Percentiles rank a stretch among this genome's conserved stretches.
Evolutionary conservation across 37 sponge, comb jelly and placozoan genomes (phyloP).

Genomic region (Mnemiopsis leidyi): DNA sequence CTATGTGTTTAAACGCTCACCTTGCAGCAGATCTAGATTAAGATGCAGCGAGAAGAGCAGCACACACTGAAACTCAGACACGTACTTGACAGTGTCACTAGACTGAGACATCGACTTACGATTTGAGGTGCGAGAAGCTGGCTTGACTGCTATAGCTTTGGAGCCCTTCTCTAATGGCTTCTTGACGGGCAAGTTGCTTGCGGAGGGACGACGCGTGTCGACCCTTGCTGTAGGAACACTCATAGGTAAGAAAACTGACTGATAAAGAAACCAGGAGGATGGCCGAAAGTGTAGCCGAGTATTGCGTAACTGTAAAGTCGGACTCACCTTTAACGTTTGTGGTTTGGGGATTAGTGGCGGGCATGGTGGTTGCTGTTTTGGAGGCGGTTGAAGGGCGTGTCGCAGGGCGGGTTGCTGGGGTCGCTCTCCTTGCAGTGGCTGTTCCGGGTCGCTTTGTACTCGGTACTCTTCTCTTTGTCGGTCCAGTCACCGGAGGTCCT

Average conservation of each 20-base stretch:
- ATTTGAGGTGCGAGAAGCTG: conserved; percentile 5
- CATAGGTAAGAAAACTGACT: background rate
- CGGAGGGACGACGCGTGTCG: background rate
- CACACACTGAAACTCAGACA: too few relatives aligned
- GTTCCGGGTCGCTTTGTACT: background rate
- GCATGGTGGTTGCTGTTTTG: background rate
- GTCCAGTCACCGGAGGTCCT: background rate
- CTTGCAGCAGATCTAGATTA: too few relatives aligned
- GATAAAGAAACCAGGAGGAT: too few relatives aligned
- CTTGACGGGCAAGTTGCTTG: background rate
- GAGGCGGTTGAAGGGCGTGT: background rate
- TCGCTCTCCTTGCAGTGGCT: background rate
- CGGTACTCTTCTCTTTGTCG: background rate
- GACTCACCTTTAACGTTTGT: background rate
- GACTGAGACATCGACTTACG: too few relatives aligned
- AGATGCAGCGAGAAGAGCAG: too few relatives aligned
- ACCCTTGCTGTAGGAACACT: background rate
- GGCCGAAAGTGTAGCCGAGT: too few relatives aligned
- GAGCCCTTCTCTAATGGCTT: background rate
- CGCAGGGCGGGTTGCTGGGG: background rate
- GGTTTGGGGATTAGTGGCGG: background rate
- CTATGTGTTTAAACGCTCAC: too few relatives aligned
- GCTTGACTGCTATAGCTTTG: background rate
- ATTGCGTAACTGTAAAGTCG: too few relatives aligned
- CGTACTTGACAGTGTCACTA: too few relatives aligned